A percentile compares a stretch with the other conserved stretches of the same genome.
Conservation (phyloP, 2,888 invertebrate species). For the Drosophila barbarae region DNA sequence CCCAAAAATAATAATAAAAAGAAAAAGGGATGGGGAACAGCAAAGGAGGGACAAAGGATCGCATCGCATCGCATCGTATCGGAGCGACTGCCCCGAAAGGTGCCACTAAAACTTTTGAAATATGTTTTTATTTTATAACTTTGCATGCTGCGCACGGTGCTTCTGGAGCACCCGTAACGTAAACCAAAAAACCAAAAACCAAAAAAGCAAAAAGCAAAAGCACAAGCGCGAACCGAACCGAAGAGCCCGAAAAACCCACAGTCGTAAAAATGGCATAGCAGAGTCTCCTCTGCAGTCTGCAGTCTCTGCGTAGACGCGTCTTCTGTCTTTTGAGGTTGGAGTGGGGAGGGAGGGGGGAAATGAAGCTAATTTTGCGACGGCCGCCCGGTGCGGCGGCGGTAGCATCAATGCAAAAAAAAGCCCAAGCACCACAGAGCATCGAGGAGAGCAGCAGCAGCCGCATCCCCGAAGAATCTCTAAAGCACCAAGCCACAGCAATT, state of each 20-base stretch:
- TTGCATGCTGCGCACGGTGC: slow-evolving; percentile 73
- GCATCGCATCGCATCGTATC: slow-evolving; percentile 1
- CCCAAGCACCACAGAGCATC: slow-evolving; percentile 11
- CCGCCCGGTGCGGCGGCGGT: slow-evolving; percentile 71
- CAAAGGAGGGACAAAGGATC: slow-evolving; percentile 35
- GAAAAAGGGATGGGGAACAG: slow-evolving; percentile 19
- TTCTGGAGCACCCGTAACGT: slow-evolving; percentile 67
- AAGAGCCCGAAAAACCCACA: slow-evolving; percentile 33
- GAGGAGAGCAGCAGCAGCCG: neutral
- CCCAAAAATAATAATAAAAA: slow-evolving; percentile 24
- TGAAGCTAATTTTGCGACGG: slow-evolving; percentile 70
- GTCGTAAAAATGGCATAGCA: slow-evolving; percentile 58
- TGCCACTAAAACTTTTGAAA: slow-evolving; percentile 76
- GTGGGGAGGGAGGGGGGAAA: neutral
- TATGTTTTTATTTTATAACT: slow-evolving; percentile 75
- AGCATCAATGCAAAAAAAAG: slow-evolving; percentile 53
- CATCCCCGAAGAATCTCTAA: slow-evolving; percentile 9
- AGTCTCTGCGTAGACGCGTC: slow-evolving; percentile 16
- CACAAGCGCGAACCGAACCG: slow-evolving; percentile 16
- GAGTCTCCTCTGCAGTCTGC: neutral
- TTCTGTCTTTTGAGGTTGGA: neutral
- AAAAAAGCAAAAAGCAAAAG: slow-evolving; percentile 4
- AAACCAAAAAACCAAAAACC: neutral
- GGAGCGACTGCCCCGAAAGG: slow-evolving; percentile 40
- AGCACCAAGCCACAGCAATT: slow-evolving; percentile 44